Base-by-base conservation (phyloP, 2,888 invertebrate species). In the Cheilosia impressa region DNA sequence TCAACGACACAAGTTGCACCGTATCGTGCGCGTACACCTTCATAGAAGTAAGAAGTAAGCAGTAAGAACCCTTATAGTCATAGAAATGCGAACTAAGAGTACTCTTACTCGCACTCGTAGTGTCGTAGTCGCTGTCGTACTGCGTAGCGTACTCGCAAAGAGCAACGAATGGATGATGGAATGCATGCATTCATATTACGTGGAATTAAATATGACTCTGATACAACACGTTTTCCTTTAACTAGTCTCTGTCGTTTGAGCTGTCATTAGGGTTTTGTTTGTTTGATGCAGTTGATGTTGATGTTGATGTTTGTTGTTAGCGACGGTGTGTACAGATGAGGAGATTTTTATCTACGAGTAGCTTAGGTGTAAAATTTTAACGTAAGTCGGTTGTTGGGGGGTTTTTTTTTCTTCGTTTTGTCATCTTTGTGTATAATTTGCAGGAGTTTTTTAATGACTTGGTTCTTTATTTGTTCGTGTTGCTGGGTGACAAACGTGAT, bases 261-360 rank as follows among this genome's bases (percentile, higher is more conserved):
- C 43, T 77, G 77, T 77, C 77, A 77, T 62, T 69, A 69, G 53
- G 68, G 77, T 62, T 77, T 77, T 77, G 77, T 76, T 76, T 76
- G 76, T 66, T 76, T 66, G 66, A 58, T 50, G 47, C 45, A 77
- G 57, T 55, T 60, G 24, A 24, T 45, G 45, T 17, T 45, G 19
- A n/a, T 57, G 45, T 24, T 57, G 47, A 31, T 69, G 34, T 58
- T 24, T 71, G 50, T 15, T 24, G 22, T 71, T 10, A 24, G 24
- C 41, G 63, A 31, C 17, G 17, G 13, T 55, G 34, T 57, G 57
- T 58, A 65, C 7, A 15, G 50, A 13, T 15, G 24, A 15, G 9
- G 65, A 65, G 57, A 65, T 65, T 57, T 57, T 38, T 75, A 65
- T 65, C 63, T 73, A n/a, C 47, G 50, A 53, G n/a, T 57, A 41